phyloP scores from a whole-genome alignment of 2,113 vertebrate species.

The Hippocampus zosterae region DNA sequence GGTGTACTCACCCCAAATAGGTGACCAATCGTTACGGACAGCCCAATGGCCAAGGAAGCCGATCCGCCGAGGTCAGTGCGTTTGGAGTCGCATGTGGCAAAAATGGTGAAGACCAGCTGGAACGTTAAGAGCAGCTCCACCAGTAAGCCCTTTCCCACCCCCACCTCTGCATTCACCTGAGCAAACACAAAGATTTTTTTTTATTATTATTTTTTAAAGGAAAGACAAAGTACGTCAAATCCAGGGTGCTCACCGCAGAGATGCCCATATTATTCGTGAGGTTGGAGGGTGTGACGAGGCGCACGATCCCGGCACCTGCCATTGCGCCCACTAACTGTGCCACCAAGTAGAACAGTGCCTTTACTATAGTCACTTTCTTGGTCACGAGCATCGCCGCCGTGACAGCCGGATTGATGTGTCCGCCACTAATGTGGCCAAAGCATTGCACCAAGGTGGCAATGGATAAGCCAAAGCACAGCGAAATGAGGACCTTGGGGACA shows the following conservation, averaged over 20 bases:
- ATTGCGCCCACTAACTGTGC: slow-evolving; percentile 92
- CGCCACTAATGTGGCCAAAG: slow-evolving; percentile 93
- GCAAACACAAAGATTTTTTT: slow-evolving; percentile 3
- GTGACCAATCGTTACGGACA: slow-evolving; percentile 91
- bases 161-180: slow-evolving; percentile 82
- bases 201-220: background rate
- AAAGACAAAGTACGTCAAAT: background rate
- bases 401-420: slow-evolving; percentile 93
- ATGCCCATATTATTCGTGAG: slow-evolving; percentile 82
- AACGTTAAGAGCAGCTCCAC: slow-evolving; percentile 96
- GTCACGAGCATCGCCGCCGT: slow-evolving; percentile 90
- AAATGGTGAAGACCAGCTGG: slow-evolving; percentile 93
- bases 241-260: slow-evolving; percentile 76
- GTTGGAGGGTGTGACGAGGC: slow-evolving; percentile 81
- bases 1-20: slow-evolving; percentile 88
- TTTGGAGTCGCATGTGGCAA: slow-evolving; percentile 93
- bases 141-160: slow-evolving; percentile 82
- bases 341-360: slow-evolving; percentile 84
- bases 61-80: slow-evolving; percentile 87
- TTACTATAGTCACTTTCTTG: slow-evolving; percentile 88
- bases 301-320: slow-evolving; percentile 83
- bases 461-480: slow-evolving; percentile 93
- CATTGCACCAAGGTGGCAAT: slow-evolving; percentile 97
- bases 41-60: slow-evolving; percentile 85
- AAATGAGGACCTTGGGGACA: slow-evolving; percentile 86